Evolutionary conservation across 1,140 invertebrate genomes (phyloP).

Genomic region (Papilio glaucus): DNA sequence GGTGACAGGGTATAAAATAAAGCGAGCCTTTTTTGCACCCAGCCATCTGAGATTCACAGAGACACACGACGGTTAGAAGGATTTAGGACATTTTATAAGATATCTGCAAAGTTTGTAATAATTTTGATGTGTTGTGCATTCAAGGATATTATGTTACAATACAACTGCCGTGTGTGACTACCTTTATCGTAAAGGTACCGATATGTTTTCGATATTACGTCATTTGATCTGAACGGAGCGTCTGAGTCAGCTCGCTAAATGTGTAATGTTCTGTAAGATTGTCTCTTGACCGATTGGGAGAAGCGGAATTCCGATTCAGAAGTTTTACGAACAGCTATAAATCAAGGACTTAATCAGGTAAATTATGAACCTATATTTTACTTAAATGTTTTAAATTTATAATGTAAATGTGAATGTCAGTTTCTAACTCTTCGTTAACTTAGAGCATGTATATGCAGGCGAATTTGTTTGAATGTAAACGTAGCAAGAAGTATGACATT

Average conservation of each 20-base stretch:
- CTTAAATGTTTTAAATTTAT: no score
- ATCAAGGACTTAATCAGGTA: not conserved
- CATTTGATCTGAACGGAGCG: conserved; percentile 9
- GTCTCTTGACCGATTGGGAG: not conserved
- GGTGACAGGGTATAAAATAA: no score
- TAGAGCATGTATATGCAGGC: no score
- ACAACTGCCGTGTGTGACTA: not conserved
- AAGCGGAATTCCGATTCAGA: conserved; percentile 2
- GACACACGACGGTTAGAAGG: not conserved
- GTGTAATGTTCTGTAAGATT: not conserved
- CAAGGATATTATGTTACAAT: conserved; percentile 5
- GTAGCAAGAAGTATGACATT: not conserved
- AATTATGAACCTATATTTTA: not conserved
- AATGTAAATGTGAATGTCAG: no score
- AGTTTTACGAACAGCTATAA: not conserved
- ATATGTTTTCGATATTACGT: conserved; percentile 24
- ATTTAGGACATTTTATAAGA: not conserved
- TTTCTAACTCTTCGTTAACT: no score
- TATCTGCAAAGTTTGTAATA: not conserved
- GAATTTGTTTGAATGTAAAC: not conserved
- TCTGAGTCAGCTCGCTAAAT: conserved; percentile 19
- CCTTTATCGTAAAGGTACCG: not conserved
- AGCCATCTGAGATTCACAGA: no score
- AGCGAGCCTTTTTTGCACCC: no score
- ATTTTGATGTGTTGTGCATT: not conserved